Conservation (phyloP, 30 jellyfish, hydroid and myxozoan species). For the Aurelia aurita region DNA sequence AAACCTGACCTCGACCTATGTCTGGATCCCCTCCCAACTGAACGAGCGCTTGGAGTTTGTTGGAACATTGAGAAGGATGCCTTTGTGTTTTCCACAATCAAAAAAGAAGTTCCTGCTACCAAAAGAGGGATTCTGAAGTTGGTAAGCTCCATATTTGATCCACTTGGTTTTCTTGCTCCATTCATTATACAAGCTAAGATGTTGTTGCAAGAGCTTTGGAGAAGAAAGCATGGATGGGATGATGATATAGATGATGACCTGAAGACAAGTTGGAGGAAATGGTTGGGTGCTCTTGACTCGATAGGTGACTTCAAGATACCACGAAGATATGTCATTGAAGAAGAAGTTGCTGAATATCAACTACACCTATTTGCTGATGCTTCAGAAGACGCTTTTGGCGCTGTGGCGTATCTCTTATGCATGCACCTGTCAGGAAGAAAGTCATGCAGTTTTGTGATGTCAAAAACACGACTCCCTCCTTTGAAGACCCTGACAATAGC, state of each 20-base stretch:
- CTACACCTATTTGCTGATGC: not conserved
- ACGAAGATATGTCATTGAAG: not conserved
- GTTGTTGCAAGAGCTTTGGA: conserved; percentile 27
- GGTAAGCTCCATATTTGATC: conserved; percentile 28
- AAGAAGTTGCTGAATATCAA: not conserved
- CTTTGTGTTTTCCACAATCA: not conserved
- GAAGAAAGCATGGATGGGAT: conserved; percentile 12
- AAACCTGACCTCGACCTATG: not conserved
- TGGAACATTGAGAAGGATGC: conserved; percentile 23
- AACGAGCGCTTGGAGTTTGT: conserved; percentile 2
- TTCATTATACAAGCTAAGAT: conserved; percentile 22
- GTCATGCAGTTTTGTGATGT: not conserved
- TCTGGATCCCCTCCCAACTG: not conserved
- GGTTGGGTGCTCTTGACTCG: too few relatives aligned
- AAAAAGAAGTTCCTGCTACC: not conserved
- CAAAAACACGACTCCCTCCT: not conserved
- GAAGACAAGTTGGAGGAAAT: not conserved
- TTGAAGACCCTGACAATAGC: not conserved
- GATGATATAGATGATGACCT: not conserved
- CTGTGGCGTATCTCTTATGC: conserved; percentile 13
- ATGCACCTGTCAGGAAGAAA: not conserved
- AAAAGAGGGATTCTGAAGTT: conserved; percentile 2
- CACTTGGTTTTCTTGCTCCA: conserved; percentile 12
- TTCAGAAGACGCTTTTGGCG: not conserved
- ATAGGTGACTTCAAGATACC: not conserved